Conservation (phyloP, 2,113 vertebrate species). For the Cervus canadensis region DNA sequence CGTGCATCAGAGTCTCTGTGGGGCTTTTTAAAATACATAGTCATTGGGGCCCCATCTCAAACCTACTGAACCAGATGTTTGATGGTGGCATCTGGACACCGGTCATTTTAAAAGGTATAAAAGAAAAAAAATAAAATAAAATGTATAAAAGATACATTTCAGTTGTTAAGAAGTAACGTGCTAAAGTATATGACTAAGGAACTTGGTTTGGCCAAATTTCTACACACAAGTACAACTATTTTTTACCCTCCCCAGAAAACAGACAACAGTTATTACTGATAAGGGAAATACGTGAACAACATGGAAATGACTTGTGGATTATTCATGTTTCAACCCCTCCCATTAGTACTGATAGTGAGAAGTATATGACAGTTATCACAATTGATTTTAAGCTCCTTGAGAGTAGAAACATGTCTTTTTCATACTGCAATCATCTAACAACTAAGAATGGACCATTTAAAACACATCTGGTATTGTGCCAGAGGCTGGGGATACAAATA, state of each 20-base stretch:
- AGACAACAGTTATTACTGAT: not conserved
- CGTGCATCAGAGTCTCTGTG: not conserved
- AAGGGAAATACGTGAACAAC: not conserved
- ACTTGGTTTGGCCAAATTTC: not conserved
- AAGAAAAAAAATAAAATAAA: not conserved
- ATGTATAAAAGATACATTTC: not conserved
- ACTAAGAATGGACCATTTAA: slow-evolving; percentile 10
- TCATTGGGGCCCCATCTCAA: not conserved
- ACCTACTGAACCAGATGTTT: not conserved
- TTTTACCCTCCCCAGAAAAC: not conserved
- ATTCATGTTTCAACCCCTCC: not conserved
- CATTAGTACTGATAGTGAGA: slow-evolving; percentile 7
- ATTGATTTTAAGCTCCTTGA: slow-evolving; percentile 35
- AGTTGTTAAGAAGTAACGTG: not conserved
- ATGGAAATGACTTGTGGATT: not conserved
- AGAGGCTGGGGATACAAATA: not conserved
- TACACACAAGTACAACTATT: not conserved
- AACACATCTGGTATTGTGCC: not conserved
- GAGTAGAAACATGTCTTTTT: not conserved
- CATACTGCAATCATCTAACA: not conserved
- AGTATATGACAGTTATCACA: slow-evolving; percentile 1
- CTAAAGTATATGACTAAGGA: not conserved
- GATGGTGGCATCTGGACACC: not conserved
- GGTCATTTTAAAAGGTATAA: slow-evolving; percentile 4
- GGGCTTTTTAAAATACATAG: not conserved